Conservation (phyloP, 2,888 invertebrate species). For the Thera obeliscata region DNA sequence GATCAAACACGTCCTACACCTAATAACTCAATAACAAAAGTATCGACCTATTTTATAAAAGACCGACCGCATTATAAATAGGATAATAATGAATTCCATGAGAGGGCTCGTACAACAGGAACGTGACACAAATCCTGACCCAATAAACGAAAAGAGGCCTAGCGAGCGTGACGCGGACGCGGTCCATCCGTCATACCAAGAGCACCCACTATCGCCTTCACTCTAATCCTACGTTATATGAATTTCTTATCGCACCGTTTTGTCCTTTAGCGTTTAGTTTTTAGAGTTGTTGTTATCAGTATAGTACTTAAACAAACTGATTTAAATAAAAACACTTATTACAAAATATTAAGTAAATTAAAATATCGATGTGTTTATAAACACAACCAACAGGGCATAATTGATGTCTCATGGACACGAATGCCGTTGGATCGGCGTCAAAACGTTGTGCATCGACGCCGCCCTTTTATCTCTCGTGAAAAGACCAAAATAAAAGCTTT, state of each 20-base stretch:
- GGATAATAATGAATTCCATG: slow-evolving; percentile 64
- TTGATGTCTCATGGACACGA: slow-evolving; percentile 60
- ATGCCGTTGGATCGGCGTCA: slow-evolving; percentile 72
- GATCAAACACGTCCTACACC: slow-evolving; percentile 30
- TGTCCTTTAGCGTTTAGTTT: slow-evolving; percentile 5
- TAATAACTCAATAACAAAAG: slow-evolving; percentile 51
- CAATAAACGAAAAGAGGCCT: slow-evolving; percentile 59
- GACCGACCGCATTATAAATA: slow-evolving; percentile 54
- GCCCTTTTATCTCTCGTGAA: slow-evolving; percentile 70
- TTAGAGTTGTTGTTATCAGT: neutral
- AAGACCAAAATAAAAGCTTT: slow-evolving; percentile 69
- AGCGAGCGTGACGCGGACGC: slow-evolving; percentile 37
- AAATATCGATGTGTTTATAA: slow-evolving; percentile 62
- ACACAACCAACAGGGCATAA: slow-evolving; percentile 59
- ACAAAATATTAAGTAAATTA: slow-evolving; percentile 22
- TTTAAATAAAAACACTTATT: slow-evolving; percentile 1
- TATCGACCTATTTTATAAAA: slow-evolving; percentile 52
- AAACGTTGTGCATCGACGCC: slow-evolving; percentile 60
- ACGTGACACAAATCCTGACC: slow-evolving; percentile 69
- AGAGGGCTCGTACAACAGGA: slow-evolving; percentile 54
- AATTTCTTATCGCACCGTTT: slow-evolving; percentile 28
- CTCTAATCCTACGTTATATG: slow-evolving; percentile 30
- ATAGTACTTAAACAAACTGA: neutral
- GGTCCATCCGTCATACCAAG: slow-evolving; percentile 56
- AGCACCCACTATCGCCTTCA: slow-evolving; percentile 47